These are phyloP conservation scores for Crotalus tigris DNA, from an alignment of 2,113 vertebrate genomes.

Conservation along the genomic window DNA sequence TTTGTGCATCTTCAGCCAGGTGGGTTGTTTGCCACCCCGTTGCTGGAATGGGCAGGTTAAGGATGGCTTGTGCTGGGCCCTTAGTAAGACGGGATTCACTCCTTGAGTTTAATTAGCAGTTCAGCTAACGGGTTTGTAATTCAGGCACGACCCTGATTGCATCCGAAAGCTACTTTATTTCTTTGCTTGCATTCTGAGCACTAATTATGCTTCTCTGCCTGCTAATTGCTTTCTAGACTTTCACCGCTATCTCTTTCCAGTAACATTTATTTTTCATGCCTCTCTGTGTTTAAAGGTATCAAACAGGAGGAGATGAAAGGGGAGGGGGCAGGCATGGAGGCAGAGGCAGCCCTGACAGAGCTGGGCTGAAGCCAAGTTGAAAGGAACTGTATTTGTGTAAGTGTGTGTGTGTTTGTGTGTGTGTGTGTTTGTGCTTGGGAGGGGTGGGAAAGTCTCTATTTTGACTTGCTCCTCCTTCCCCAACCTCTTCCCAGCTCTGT, in stretches of 20 bases:
- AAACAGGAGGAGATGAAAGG: not conserved
- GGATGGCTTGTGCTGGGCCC: not conserved
- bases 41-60: not conserved
- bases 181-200: conserved; percentile 59
- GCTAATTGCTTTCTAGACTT: conserved; percentile 67
- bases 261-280: conserved; percentile 59
- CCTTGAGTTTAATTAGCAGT: conserved; percentile 52
- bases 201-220: conserved; percentile 67
- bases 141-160: conserved; percentile 64
- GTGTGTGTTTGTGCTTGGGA: no score
- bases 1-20: not conserved
- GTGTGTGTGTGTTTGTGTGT: not conserved
- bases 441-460: not conserved
- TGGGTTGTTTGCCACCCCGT: not conserved
- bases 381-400: not conserved
- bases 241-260: conserved; percentile 46
- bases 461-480: not conserved
- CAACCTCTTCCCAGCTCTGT: fast-evolving
- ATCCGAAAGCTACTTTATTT: conserved; percentile 59
- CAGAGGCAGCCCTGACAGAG: not conserved
- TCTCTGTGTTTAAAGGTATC: conserved; percentile 55
- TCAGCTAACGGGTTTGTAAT: conserved; percentile 55
- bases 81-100: conserved; percentile 56
- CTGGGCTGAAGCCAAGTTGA: not conserved
- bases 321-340: not conserved